phyloP scores from a whole-genome alignment of 2,113 vertebrate species.

The Crotalus viridis region DNA sequence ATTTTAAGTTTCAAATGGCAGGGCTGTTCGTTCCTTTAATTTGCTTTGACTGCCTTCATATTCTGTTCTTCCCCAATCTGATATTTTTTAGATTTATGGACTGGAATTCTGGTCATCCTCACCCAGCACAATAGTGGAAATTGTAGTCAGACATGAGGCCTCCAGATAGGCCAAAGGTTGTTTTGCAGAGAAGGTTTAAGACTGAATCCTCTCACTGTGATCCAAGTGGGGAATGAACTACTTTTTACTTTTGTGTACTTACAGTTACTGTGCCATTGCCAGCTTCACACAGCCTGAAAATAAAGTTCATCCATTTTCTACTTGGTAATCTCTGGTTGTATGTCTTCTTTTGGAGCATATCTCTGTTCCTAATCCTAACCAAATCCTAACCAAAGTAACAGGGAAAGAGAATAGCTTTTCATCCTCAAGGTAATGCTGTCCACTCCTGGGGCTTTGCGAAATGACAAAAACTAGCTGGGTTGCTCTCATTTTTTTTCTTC shows the following conservation, averaged over 20 bases:
- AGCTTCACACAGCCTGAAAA: conserved; percentile 10
- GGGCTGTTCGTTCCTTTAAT: not conserved
- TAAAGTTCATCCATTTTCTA: conserved; percentile 14
- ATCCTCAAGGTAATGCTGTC: not conserved
- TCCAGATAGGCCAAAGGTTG: not conserved
- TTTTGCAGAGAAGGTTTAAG: not conserved
- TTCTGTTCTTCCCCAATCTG: not conserved
- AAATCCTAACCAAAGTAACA: not conserved
- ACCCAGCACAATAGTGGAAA: not conserved
- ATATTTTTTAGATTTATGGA: not conserved
- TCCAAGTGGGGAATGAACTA: not conserved
- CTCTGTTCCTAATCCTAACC: not conserved
- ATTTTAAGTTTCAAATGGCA: not conserved
- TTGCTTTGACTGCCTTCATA: not conserved
- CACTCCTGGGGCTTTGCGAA: not conserved
- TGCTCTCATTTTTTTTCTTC: not conserved
- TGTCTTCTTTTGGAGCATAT: not conserved
- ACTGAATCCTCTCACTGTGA: conserved; percentile 7
- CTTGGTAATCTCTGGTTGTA: not conserved
- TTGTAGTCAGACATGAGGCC: not conserved
- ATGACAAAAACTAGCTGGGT: not conserved
- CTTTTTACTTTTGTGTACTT: not conserved
- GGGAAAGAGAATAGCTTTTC: not conserved
- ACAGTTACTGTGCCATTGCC: not conserved
- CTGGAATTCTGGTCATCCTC: not conserved